Evolutionary conservation across 64 coral and sea anemone species (phyloP), one percentile per base, ranked within the genome.

Genomic region (Stylophora pistillata): DNA sequence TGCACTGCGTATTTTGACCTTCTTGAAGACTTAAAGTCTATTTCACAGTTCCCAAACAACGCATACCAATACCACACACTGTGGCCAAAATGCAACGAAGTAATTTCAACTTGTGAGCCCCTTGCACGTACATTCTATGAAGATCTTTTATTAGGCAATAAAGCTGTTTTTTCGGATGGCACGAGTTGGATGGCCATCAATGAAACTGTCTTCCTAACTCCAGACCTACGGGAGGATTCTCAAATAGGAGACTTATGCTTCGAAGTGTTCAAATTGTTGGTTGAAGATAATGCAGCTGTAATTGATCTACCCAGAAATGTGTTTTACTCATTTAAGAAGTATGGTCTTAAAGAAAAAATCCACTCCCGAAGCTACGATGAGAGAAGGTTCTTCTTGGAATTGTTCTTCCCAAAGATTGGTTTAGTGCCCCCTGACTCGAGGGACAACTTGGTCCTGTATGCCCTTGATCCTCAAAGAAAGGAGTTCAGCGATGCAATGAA

Each of bases 101-200:
- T 95, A 21, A n/a, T 59, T 16, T 21, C 57, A 81, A 69, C 70
- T 26, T 93, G 87, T 54, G 29, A 64, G 10, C 57, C 75, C 15
- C 73, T 96, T 81, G 57, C 79, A 2, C 74, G 86, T 27, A 53
- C 76, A 64, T 93, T 98, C 21, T 98, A 93, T n/a, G 52, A 78
- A 15, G 47, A 31, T 20, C 57, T 91, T 57, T 37, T 30, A 0
- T 23, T 34, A 33, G 18, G 53, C 29, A 17, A 32, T 21, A 34
- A 74, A 20, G 21, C 21, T 33, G 55, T 94, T 30, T 95, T 95
- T 84, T 75, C 94, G 9, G 86, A 95, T 53, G 89, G 86, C 30
- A 25, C 34, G 0, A 33, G 7, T 23, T 95, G 94, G 94, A 30
- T 21, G 1, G 72, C 72, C 70, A 73, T 95, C 21, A 16, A 63